Percentiles rank a stretch among this genome's conserved stretches.
phyloP scores from a whole-genome alignment of 2,797 vertebrate genomes.

The Taenioides sp. region DNA sequence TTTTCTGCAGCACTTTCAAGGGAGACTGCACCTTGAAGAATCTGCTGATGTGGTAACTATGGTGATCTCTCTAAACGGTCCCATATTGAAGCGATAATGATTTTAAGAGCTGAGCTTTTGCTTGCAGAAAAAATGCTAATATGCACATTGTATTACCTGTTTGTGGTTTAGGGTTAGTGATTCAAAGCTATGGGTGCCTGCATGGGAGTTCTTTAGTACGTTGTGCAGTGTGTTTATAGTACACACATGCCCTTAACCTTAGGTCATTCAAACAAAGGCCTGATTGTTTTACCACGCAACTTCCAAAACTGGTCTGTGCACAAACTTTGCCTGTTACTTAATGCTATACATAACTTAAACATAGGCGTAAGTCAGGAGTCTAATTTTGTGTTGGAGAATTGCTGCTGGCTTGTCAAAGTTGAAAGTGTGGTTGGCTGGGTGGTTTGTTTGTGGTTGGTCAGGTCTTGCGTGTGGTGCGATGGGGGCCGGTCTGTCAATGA shows the following conservation, averaged over 20 bases:
- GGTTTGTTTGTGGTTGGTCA: conserved; percentile 10
- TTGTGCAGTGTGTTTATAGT: conserved; percentile 8
- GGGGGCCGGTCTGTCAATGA: background rate
- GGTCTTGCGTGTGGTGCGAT: conserved; percentile 2
- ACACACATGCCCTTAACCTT: conserved; percentile 5
- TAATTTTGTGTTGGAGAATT: background rate
- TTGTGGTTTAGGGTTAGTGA: background rate
- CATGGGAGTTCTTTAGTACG: background rate
- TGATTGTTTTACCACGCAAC: conserved; percentile 28
- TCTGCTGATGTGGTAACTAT: conserved; percentile 45
- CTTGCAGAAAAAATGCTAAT: conserved; percentile 12
- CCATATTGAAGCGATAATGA: conserved; percentile 4
- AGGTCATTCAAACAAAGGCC: conserved; percentile 20
- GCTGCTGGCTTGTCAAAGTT: conserved; percentile 8
- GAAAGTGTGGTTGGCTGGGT: background rate
- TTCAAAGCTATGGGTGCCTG: conserved; percentile 7
- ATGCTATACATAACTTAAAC: background rate
- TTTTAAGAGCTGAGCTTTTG: conserved; percentile 24
- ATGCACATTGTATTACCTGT: conserved; percentile 8
- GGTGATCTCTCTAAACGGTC: conserved; percentile 39
- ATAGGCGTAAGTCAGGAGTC: too few relatives aligned
- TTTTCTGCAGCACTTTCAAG: conserved; percentile 42
- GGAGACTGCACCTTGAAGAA: conserved; percentile 36
- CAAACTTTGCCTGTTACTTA: conserved; percentile 14
- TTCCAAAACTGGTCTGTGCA: conserved; percentile 44